A percentile compares a stretch with the other conserved stretches of the same genome.
phyloP scores from a whole-genome alignment of 2,113 vertebrate species.

The Lampris megalopsis region DNA sequence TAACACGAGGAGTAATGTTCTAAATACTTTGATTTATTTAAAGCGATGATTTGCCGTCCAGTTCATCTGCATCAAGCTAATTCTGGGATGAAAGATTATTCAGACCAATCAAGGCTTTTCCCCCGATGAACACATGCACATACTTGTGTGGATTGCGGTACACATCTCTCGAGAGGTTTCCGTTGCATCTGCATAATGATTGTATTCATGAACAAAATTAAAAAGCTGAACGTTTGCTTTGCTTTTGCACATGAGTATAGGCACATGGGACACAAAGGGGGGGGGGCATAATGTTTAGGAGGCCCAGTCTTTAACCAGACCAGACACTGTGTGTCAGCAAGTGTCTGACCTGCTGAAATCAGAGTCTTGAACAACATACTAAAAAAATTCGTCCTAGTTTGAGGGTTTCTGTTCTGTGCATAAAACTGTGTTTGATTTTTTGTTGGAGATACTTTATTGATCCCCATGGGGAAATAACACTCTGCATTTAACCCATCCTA shows the following conservation, averaged over 20 bases:
- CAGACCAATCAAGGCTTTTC: constrained; percentile 21
- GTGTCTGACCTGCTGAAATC: no score
- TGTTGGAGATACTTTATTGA: no score
- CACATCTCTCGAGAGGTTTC: neutral
- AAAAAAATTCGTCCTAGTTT: no score
- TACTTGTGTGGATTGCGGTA: neutral
- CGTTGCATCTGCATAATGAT: neutral
- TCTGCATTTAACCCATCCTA: no score
- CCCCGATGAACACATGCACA: constrained; percentile 1
- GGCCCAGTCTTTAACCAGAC: no score
- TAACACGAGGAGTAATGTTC: constrained; percentile 47
- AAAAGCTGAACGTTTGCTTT: neutral
- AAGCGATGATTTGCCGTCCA: constrained; percentile 47
- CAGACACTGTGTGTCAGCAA: no score
- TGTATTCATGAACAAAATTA: neutral
- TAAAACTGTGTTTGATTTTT: no score
- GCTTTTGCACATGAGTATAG: neutral
- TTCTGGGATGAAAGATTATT: constrained; percentile 43
- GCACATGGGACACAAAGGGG: no score
- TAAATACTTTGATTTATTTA: constrained; percentile 64
- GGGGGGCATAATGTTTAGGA: no score
- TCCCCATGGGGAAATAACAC: no score
- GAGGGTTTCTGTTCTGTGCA: no score
- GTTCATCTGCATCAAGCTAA: constrained; percentile 46
- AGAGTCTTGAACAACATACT: no score